Conservation (phyloP, 2,888 invertebrate genomes). For the Mythimna ferrago region DNA sequence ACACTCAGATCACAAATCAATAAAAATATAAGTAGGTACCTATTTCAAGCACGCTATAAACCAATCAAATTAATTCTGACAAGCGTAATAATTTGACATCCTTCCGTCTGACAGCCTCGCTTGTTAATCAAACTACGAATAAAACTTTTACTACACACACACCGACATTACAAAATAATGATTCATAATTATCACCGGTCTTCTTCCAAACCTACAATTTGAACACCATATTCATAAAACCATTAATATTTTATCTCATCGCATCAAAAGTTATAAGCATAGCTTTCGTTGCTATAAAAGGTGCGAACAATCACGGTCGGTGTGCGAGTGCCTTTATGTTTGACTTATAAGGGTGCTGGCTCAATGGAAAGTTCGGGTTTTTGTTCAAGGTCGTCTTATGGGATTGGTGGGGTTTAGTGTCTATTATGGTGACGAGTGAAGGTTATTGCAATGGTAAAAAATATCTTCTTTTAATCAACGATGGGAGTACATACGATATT, state of each 20-base stretch:
- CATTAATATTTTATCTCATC: slow-evolving; percentile 48
- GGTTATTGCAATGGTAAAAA: neutral
- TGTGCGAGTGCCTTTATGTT: slow-evolving; percentile 51
- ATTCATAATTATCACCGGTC: slow-evolving; percentile 28
- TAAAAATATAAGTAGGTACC: neutral
- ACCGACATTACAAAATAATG: slow-evolving; percentile 20
- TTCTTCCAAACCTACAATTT: slow-evolving; percentile 41
- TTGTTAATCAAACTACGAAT: slow-evolving; percentile 8
- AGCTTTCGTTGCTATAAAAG: slow-evolving; percentile 53
- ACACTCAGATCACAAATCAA: neutral
- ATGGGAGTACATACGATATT: no score
- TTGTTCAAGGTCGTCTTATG: slow-evolving; percentile 47
- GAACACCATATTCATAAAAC: slow-evolving; percentile 47
- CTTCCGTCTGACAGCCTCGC: slow-evolving; percentile 20
- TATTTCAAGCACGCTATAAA: neutral
- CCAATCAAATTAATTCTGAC: slow-evolving; percentile 35
- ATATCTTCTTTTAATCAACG: neutral
- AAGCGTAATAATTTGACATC: slow-evolving; percentile 15
- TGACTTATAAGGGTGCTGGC: slow-evolving; percentile 55
- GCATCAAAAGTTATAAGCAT: slow-evolving; percentile 40
- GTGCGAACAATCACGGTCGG: slow-evolving; percentile 40
- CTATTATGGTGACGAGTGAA: slow-evolving; percentile 39
- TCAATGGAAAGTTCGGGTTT: slow-evolving; percentile 58
- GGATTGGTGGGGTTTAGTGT: slow-evolving; percentile 10
- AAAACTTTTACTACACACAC: slow-evolving; percentile 28